These are phyloP conservation scores for Luperina testacea DNA, from an alignment of 2,888 invertebrate genomes.

Conservation along the genomic window DNA sequence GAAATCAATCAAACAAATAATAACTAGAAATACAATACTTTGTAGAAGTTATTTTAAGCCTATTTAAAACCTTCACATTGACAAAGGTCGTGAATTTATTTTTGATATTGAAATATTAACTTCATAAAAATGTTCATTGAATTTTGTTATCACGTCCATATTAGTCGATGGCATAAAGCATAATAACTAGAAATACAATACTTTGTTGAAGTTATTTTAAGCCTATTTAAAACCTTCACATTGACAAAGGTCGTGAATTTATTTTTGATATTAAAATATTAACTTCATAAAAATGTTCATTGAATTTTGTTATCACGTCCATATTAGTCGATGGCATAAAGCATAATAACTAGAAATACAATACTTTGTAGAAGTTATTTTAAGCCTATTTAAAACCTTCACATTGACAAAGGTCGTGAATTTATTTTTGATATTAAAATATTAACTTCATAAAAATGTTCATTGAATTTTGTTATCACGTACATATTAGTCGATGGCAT, in stretches of 20 bases:
- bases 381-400: slow-evolving; percentile 9
- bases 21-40: slow-evolving; percentile 14
- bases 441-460: background rate
- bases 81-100: slow-evolving; percentile 6
- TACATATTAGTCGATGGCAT: slow-evolving; percentile 15
- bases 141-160: background rate
- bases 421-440: background rate
- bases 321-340: slow-evolving; percentile 4
- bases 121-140: background rate
- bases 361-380: background rate
- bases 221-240: slow-evolving; percentile 6
- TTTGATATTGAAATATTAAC: background rate
- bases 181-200: slow-evolving; percentile 8
- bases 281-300: background rate
- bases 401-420: slow-evolving; percentile 3
- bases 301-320: background rate
- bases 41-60: background rate
- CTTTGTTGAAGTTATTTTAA: background rate
- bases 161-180: background rate
- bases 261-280: background rate
- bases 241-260: slow-evolving; percentile 10
- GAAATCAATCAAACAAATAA: background rate
- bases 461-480: slow-evolving; percentile 3
- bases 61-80: slow-evolving; percentile 8
- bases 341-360: slow-evolving; percentile 9